These are phyloP conservation scores for Melipona bicolor DNA, from an alignment of 2,888 invertebrate species.

Conservation along the genomic window DNA sequence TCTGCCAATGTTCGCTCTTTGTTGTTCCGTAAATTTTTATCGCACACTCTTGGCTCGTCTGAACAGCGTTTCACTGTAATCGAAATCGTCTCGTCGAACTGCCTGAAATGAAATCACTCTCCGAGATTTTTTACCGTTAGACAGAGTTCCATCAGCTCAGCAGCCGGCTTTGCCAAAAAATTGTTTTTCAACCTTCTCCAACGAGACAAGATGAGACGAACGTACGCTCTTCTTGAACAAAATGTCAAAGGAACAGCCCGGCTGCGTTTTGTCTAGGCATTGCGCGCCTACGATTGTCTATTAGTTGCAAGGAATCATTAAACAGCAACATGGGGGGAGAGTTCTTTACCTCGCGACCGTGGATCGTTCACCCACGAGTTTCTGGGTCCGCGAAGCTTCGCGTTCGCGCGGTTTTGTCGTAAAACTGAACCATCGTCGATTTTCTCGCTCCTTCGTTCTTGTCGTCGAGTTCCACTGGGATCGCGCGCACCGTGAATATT, in stretches of 20 bases:
- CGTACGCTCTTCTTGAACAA: not conserved
- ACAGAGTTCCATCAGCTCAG: not conserved
- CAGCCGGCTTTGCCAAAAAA: not conserved
- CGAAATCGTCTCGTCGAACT: too few species aligned
- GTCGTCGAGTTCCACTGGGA: too few species aligned
- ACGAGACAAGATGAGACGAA: not conserved
- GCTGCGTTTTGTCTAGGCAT: conserved; percentile 10
- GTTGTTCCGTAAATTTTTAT: too few species aligned
- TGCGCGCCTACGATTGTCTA: conserved; percentile 51
- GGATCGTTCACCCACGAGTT: not conserved
- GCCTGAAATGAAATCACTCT: not conserved
- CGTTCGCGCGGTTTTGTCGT: conserved; percentile 4
- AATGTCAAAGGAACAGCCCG: conserved; percentile 5
- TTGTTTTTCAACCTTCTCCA: not conserved
- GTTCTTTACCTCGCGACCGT: not conserved
- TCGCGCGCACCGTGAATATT: conserved; percentile 1
- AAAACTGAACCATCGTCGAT: not conserved
- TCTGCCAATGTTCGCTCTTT: too few species aligned
- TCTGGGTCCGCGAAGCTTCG: not conserved
- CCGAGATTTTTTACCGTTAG: not conserved
- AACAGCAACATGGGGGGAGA: conserved; percentile 41
- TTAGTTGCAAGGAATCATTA: conserved; percentile 55
- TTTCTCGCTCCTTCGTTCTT: not conserved
- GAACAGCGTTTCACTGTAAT: too few species aligned
- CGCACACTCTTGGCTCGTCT: too few species aligned